Conservation (phyloP, 1,140 invertebrate genomes). For the Trichonephila clavipes region DNA sequence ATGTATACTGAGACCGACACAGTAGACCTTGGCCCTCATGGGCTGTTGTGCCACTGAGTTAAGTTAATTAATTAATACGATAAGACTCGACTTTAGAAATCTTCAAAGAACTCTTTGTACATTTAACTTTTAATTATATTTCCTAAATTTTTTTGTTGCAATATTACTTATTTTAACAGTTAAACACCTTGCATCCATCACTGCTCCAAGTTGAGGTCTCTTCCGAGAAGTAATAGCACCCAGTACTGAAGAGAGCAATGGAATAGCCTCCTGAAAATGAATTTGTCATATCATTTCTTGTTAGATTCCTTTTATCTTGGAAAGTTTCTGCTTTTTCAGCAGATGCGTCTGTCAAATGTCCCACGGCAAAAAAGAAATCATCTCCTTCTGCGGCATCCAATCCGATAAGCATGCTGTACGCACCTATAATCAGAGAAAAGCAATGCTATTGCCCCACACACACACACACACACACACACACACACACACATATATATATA, state of each 20-base stretch:
- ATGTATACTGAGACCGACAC: too few relatives aligned
- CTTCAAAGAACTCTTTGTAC: too few relatives aligned
- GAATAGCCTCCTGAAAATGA: slow-evolving; percentile 43
- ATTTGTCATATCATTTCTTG: slow-evolving; percentile 66
- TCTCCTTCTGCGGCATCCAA: neutral
- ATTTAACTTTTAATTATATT: too few relatives aligned
- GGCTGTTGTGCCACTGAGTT: too few relatives aligned
- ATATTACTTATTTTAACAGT: too few relatives aligned
- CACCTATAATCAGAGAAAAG: neutral
- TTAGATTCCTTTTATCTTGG: neutral
- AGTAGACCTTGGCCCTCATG: too few relatives aligned
- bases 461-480: too few relatives aligned
- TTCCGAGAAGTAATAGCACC: slow-evolving; percentile 68
- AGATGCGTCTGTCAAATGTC: slow-evolving; percentile 23
- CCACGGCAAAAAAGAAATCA: slow-evolving; percentile 59
- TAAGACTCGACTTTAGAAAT: too few relatives aligned
- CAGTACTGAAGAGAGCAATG: slow-evolving; percentile 59
- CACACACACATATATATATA: too few relatives aligned
- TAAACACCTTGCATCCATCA: slow-evolving; percentile 61
- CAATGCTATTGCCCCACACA: too few relatives aligned
- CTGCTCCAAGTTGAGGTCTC: slow-evolving; percentile 59
- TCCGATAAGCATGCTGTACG: slow-evolving; percentile 25
- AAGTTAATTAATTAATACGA: too few relatives aligned
- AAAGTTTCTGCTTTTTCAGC: neutral
- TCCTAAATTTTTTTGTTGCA: too few relatives aligned